phyloP scores from a whole-genome alignment of 2,797 vertebrate species.

The Muscicapa striata region DNA sequence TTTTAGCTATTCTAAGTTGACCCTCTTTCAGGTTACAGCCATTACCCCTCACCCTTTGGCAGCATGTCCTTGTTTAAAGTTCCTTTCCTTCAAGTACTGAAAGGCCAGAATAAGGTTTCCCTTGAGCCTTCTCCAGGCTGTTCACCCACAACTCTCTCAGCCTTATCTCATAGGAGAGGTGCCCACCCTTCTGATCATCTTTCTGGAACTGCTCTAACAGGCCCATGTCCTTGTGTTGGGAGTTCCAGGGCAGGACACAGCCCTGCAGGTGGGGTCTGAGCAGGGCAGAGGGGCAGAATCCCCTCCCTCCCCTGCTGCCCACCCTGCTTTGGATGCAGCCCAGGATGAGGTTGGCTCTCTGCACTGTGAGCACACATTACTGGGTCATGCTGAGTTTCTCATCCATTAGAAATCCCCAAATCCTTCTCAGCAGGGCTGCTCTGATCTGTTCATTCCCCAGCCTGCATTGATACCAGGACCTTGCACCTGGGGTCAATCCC shows the following conservation, averaged over 20 bases:
- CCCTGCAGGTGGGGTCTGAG: accelerated
- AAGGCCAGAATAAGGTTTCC: neutral
- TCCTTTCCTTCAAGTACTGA: neutral
- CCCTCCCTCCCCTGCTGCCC: neutral
- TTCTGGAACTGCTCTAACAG: neutral
- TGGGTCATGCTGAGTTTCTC: neutral
- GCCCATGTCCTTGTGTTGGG: neutral
- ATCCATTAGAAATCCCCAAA: neutral
- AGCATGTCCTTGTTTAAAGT: neutral
- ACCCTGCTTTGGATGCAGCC: accelerated
- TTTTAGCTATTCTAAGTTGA: neutral
- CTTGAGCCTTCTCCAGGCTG: neutral
- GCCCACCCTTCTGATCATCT: neutral
- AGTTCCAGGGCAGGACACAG: accelerated
- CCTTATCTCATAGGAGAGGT: neutral
- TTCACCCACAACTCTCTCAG: neutral
- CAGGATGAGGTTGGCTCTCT: accelerated
- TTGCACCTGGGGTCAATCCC: neutral
- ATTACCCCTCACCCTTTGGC: neutral
- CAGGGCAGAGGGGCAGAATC: neutral
- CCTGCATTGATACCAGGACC: too few species aligned
- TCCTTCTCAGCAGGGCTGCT: neutral
- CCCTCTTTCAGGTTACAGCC: neutral
- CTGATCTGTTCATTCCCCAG: neutral
- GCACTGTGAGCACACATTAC: accelerated